Evolutionary conservation across 2,797 vertebrate species (phyloP).

Genomic region (Intellagama lesueurii): DNA sequence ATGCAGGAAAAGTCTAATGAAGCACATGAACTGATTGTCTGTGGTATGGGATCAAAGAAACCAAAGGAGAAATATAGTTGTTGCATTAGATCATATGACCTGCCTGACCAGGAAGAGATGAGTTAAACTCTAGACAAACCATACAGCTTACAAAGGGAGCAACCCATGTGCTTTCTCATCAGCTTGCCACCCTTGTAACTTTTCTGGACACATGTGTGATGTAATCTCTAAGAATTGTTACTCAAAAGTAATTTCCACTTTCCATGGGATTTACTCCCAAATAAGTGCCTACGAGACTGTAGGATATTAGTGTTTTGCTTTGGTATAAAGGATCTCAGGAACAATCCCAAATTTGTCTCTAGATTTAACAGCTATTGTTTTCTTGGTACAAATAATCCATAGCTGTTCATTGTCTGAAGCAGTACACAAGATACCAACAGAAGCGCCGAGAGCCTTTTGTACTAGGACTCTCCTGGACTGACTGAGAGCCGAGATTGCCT

Average conservation of each 20-base stretch:
- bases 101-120: background rate
- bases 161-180: background rate
- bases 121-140: background rate
- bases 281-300: too few relatives aligned
- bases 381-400: background rate
- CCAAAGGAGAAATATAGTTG: background rate
- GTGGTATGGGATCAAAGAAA: background rate
- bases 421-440: background rate
- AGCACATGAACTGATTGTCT: background rate
- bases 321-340: background rate
- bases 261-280: background rate
- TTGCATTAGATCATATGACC: background rate
- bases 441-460: background rate
- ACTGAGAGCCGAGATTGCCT: background rate
- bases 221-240: background rate
- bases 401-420: background rate
- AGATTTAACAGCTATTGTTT: background rate
- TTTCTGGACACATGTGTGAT: background rate
- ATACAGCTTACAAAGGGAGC: too few relatives aligned
- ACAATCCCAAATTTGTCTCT: background rate
- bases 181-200: background rate
- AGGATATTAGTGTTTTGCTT: background rate
- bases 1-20: slow-evolving; percentile 5
- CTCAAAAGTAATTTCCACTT: background rate
- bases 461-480: background rate